These are phyloP conservation scores for Limnothrissa miodon DNA, from an alignment of 2,113 vertebrate species.

Conservation along the genomic window DNA sequence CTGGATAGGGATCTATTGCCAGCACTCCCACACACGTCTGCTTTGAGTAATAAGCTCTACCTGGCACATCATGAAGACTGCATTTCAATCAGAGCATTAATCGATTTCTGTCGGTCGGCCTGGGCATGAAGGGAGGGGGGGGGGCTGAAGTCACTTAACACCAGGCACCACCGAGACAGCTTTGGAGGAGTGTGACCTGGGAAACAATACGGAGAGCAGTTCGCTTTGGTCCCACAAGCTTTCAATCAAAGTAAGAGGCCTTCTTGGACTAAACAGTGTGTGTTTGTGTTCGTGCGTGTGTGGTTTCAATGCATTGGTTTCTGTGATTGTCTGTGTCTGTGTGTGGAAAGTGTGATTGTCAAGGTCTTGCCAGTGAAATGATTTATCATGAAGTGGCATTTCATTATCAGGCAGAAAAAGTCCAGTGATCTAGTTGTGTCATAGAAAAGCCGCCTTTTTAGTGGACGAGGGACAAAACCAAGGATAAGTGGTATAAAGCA, in stretches of 20 bases:
- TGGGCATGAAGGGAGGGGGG: background rate
- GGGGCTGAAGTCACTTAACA: constrained; percentile 33
- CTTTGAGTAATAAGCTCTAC: constrained; percentile 35
- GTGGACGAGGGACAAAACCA: background rate
- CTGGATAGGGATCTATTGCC: constrained; percentile 5
- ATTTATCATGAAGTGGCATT: background rate
- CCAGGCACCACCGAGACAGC: constrained; percentile 7
- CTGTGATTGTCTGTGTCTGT: background rate
- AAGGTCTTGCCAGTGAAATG: background rate
- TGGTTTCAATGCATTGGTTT: too few species aligned
- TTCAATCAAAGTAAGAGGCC: constrained; percentile 25
- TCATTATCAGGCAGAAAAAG: background rate
- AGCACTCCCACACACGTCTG: background rate
- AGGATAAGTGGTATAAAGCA: background rate
- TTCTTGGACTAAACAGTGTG: background rate
- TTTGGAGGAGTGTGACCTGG: constrained; percentile 20
- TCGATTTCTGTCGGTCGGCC: constrained; percentile 28
- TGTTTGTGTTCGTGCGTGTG: constrained; percentile 17
- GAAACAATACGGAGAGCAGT: constrained; percentile 10
- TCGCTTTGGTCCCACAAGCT: constrained; percentile 17
- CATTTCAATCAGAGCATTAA: constrained; percentile 42
- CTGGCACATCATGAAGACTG: constrained; percentile 35
- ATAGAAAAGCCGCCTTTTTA: background rate
- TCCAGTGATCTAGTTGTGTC: background rate
- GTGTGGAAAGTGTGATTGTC: background rate